These are phyloP conservation scores for Cataglyphis livida DNA, from an alignment of 2,888 invertebrate species.

Conservation along the genomic window DNA sequence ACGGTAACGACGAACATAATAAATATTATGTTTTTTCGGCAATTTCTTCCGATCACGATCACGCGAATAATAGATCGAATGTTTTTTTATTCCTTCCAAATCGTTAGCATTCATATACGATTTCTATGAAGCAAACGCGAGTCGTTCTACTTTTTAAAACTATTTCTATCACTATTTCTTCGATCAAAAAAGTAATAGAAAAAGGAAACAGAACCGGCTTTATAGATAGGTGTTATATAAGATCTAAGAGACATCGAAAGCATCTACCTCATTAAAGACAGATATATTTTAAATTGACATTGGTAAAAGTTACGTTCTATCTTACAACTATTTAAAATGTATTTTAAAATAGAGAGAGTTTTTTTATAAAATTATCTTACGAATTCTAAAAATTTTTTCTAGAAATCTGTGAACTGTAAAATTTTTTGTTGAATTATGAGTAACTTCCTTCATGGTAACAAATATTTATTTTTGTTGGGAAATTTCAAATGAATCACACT, in stretches of 20 bases:
- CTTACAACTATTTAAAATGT: too few species aligned
- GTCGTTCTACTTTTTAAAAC: slow-evolving; percentile 71
- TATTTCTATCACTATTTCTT: slow-evolving; percentile 49
- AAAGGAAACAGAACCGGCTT: slow-evolving; percentile 28
- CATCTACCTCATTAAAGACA: slow-evolving; percentile 44
- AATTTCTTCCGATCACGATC: slow-evolving; percentile 5
- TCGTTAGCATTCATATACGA: neutral
- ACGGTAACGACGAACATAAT: neutral
- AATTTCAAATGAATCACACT: too few species aligned
- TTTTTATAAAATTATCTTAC: too few species aligned
- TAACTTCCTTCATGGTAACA: too few species aligned
- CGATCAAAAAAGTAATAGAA: slow-evolving; percentile 31
- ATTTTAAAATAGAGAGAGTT: too few species aligned
- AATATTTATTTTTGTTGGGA: too few species aligned
- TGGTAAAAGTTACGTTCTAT: too few species aligned
- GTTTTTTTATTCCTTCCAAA: slow-evolving; percentile 32
- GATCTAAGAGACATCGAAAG: slow-evolving; percentile 56
- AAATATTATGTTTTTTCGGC: neutral
- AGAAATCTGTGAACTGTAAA: too few species aligned
- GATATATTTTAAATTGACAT: too few species aligned
- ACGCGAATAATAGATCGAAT: neutral
- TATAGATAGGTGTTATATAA: slow-evolving; percentile 68
- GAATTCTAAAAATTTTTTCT: too few species aligned
- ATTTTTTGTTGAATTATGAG: too few species aligned
- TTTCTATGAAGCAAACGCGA: slow-evolving; percentile 38